Percentiles rank a stretch among this genome's conserved stretches.
phyloP scores from a whole-genome alignment of 2,797 vertebrate species.

The Euphonia xanthogaster region DNA sequence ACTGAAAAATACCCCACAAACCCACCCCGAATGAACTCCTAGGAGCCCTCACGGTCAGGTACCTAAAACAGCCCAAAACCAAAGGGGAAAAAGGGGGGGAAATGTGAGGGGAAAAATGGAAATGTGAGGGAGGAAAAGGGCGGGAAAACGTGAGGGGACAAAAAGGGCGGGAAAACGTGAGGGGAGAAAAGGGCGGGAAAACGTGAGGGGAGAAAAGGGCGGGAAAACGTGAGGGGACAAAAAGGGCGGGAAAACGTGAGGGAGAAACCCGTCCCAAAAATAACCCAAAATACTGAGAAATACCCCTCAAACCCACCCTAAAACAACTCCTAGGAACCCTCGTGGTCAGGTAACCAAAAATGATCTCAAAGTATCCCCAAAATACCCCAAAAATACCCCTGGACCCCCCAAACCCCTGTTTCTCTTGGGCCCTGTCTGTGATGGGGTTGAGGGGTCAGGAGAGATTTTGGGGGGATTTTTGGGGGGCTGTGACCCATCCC shows the following conservation, averaged over 20 bases:
- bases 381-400: not conserved
- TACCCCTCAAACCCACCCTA: too few species aligned
- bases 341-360: not conserved
- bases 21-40: too few species aligned
- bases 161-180: not conserved
- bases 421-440: not conserved
- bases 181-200: not conserved
- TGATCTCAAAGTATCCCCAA: too few species aligned
- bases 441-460: not conserved
- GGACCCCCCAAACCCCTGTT: not conserved
- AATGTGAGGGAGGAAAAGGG: too few species aligned
- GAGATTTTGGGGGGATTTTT: not conserved
- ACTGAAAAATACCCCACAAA: too few species aligned
- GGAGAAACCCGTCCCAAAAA: not conserved
- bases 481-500: not conserved
- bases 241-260: not conserved
- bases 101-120: too few species aligned
- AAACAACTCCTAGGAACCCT: too few species aligned
- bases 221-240: too few species aligned
- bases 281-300: not conserved
- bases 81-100: too few species aligned
- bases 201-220: not conserved
- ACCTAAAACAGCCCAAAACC: too few species aligned
- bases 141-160: too few species aligned
- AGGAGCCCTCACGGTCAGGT: not conserved